Evolutionary conservation across 2,888 invertebrate genomes (phyloP).

Genomic region (Amphipoea oculea): DNA sequence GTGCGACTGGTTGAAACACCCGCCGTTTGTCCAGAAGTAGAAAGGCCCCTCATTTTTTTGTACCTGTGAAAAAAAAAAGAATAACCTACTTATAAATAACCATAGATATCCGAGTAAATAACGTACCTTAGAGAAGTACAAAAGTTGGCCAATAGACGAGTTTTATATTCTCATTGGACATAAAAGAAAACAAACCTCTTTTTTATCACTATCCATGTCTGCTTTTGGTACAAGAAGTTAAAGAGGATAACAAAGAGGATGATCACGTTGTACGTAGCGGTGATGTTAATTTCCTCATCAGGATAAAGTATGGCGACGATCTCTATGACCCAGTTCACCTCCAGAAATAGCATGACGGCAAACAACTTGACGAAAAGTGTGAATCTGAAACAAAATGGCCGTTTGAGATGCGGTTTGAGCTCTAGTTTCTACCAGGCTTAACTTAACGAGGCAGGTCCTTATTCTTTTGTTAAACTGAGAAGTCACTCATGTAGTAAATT

Average conservation of each 20-base stretch:
- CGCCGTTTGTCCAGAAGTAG: not conserved
- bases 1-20: not conserved
- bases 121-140: no score
- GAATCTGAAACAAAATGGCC: constrained; percentile 1
- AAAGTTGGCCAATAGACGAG: no score
- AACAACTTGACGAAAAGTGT: constrained; percentile 1
- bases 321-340: constrained; percentile 5
- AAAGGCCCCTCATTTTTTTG: not conserved
- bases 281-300: not conserved
- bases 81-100: not conserved
- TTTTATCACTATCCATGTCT: not conserved
- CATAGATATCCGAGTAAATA: no score
- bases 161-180: not conserved
- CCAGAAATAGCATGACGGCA: not conserved
- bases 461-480: no score
- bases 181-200: not conserved
- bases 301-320: constrained; percentile 9
- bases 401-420: not conserved
- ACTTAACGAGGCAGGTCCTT: no score
- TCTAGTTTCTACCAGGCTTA: no score
- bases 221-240: not conserved
- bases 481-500: not conserved
- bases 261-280: no score
- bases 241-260: not conserved
- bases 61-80: not conserved